Conservation (phyloP, 1,140 invertebrate genomes). For the Archegozetes longisetosus region DNA sequence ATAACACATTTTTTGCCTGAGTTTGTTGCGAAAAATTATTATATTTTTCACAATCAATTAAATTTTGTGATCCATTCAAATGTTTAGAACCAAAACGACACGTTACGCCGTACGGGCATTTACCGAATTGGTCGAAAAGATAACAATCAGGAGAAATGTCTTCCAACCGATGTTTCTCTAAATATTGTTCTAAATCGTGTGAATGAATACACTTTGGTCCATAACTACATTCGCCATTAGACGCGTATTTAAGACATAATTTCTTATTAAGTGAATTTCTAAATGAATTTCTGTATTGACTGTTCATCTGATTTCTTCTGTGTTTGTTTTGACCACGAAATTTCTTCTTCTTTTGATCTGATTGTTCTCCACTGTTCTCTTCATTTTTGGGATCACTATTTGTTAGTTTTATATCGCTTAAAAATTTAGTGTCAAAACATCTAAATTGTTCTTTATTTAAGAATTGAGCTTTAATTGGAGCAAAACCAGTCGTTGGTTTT, state of each 20-base stretch:
- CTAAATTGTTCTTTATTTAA: no score
- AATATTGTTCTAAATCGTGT: constrained; percentile 51
- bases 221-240: constrained; percentile 41
- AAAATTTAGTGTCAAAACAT: no score
- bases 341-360: constrained; percentile 8
- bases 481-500: no score
- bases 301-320: constrained; percentile 4
- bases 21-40: no score
- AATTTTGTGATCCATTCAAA: no score
- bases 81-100: no score
- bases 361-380: no score
- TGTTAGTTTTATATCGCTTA: no score
- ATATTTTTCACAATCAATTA: no score
- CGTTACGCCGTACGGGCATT: constrained; percentile 56
- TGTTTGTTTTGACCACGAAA: constrained; percentile 14
- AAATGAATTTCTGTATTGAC: constrained; percentile 30
- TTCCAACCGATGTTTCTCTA: constrained; percentile 39
- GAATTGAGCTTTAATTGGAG: no score
- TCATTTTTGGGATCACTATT: no score
- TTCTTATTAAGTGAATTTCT: no score
- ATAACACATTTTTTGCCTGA: constrained; percentile 33
- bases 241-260: constrained; percentile 46
- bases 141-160: constrained; percentile 57
- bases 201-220: constrained; percentile 48
- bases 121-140: constrained; percentile 48